phyloP scores from a whole-genome alignment of 2,113 vertebrate genomes.

The Tragelaphus scriptus region DNA sequence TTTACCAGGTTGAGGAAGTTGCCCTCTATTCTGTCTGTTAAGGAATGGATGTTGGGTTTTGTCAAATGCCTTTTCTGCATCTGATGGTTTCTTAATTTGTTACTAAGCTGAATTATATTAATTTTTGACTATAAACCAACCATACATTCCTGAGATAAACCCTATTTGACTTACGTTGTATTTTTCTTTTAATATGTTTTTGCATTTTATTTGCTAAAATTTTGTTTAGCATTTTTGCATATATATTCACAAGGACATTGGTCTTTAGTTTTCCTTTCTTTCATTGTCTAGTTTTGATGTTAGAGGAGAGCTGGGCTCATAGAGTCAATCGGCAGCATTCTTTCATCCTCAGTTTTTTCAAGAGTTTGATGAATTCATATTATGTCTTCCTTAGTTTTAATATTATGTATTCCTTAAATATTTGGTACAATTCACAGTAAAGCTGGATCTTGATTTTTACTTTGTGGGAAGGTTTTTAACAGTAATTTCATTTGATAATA shows the following conservation, averaged over 20 bases:
- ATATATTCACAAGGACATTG: neutral
- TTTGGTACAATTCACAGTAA: neutral
- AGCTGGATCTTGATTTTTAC: neutral
- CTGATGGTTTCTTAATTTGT: neutral
- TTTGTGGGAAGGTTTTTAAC: neutral
- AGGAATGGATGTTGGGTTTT: neutral
- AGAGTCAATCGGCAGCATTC: neutral
- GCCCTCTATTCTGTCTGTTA: neutral
- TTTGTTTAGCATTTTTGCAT: neutral
- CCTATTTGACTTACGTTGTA: neutral
- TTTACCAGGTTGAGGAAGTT: neutral
- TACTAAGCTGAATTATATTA: neutral
- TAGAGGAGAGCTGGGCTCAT: neutral
- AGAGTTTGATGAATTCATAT: neutral
- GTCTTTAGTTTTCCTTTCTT: neutral
- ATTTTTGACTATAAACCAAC: neutral
- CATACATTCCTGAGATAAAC: neutral
- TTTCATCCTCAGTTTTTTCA: neutral
- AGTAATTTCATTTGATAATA: neutral
- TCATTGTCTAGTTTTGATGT: neutral
- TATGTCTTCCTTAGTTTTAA: neutral
- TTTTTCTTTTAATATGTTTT: neutral
- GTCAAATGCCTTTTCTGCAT: neutral
- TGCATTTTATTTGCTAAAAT: neutral
- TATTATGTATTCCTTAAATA: neutral